Conservation (phyloP, 2,888 invertebrate species). For the Drosophila buzzatii region DNA sequence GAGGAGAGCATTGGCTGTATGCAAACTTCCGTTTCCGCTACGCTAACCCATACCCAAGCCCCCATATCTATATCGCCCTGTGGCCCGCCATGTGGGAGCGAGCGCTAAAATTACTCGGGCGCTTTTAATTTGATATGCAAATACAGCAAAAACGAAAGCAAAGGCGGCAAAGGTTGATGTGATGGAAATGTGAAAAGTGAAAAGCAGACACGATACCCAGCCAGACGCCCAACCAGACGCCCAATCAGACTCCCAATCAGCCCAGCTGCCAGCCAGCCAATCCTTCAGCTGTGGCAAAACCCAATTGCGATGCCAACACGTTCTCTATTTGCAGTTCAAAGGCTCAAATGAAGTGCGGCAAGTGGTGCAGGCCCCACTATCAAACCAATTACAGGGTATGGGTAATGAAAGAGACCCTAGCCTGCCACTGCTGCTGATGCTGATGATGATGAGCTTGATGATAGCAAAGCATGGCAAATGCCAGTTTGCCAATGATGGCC, state of each 20-base stretch:
- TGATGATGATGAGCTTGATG: slow-evolving; percentile 40
- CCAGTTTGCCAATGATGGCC: slow-evolving; percentile 47
- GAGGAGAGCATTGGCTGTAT: slow-evolving; percentile 14
- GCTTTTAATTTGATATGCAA: slow-evolving; percentile 81
- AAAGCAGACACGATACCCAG: slow-evolving; percentile 59
- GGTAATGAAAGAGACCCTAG: slow-evolving; percentile 51
- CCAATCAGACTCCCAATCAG: neutral
- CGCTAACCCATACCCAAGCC: slow-evolving; percentile 8
- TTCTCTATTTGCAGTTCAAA: slow-evolving; percentile 78
- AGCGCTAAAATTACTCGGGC: slow-evolving; percentile 79
- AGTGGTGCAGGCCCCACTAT: slow-evolving; percentile 23
- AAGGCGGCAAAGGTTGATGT: slow-evolving; percentile 73
- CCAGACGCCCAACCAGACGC: slow-evolving; percentile 29
- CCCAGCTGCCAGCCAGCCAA: slow-evolving; percentile 22
- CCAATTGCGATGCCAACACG: slow-evolving; percentile 56
- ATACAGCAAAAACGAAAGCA: slow-evolving; percentile 80
- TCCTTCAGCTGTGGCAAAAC: slow-evolving; percentile 26
- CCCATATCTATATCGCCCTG: slow-evolving; percentile 30
- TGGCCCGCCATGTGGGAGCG: slow-evolving; percentile 60
- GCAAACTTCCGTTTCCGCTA: slow-evolving; percentile 73
- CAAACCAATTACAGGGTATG: slow-evolving; percentile 28
- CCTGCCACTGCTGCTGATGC: slow-evolving; percentile 37
- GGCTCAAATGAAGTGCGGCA: slow-evolving; percentile 76
- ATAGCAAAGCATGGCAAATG: slow-evolving; percentile 42
- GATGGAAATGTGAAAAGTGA: slow-evolving; percentile 81